phyloP scores from a whole-genome alignment of 2,888 invertebrate genomes.

The Priocnemis perturbator region DNA sequence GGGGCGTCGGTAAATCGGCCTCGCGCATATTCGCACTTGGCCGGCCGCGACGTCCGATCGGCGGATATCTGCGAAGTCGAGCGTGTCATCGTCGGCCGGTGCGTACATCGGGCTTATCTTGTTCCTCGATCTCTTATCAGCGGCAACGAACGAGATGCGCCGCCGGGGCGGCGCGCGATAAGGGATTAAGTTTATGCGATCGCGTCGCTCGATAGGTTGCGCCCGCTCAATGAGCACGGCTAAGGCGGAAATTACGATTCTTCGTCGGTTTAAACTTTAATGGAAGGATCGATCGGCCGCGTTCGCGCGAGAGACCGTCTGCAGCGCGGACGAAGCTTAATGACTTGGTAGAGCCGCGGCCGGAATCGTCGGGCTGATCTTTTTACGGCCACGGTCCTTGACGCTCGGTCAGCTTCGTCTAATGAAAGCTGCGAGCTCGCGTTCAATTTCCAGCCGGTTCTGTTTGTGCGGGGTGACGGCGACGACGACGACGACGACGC shows the following conservation, averaged over 20 bases:
- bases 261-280: constrained; percentile 40
- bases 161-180: constrained; percentile 33
- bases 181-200: constrained; percentile 49
- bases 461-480: neutral
- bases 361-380: no score
- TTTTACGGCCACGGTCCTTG: no score
- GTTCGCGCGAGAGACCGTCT: neutral
- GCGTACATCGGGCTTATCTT: constrained; percentile 7
- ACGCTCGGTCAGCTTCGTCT: no score
- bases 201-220: constrained; percentile 16
- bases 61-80: no score
- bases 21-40: neutral
- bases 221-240: constrained; percentile 14
- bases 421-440: no score
- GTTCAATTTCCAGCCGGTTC: no score
- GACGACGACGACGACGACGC: neutral
- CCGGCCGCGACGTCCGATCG: constrained; percentile 34
- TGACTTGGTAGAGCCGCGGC: no score
- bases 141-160: constrained; percentile 29
- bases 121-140: constrained; percentile 37
- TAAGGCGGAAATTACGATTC: constrained; percentile 42
- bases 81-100: neutral
- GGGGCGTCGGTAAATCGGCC: constrained; percentile 38
- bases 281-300: constrained; percentile 47
- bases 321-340: no score